These are phyloP conservation scores for Mongoloraphidia duomilia DNA, from an alignment of 2,888 invertebrate genomes.

Conservation along the genomic window DNA sequence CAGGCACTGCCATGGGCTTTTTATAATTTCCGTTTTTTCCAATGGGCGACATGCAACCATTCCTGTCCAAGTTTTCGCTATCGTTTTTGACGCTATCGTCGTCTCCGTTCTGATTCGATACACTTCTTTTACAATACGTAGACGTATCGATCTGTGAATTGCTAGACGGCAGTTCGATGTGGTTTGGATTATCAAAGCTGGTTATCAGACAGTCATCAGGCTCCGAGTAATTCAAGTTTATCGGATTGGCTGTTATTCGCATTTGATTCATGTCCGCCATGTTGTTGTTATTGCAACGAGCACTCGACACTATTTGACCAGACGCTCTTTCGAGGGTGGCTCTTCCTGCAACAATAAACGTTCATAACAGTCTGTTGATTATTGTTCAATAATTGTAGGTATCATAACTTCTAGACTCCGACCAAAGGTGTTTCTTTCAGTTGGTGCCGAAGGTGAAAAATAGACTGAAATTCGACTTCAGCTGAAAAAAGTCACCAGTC, in stretches of 20 bases:
- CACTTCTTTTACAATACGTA: constrained; percentile 55
- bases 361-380: not conserved
- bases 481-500: constrained; percentile 12
- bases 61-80: constrained; percentile 4
- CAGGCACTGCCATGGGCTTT: no score
- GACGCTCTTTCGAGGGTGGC: constrained; percentile 44
- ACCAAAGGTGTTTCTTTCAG: no score
- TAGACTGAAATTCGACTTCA: not conserved
- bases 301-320: constrained; percentile 18
- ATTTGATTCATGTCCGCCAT: constrained; percentile 38
- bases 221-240: constrained; percentile 53
- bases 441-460: no score
- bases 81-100: constrained; percentile 6
- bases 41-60: no score
- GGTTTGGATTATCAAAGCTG: constrained; percentile 62
- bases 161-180: constrained; percentile 48
- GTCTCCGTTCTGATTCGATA: constrained; percentile 16
- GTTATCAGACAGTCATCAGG: constrained; percentile 51
- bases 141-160: constrained; percentile 41
- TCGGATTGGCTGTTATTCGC: constrained; percentile 65
- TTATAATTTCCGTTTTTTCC: no score
- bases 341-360: constrained; percentile 29
- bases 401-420: no score
- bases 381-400: no score
- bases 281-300: constrained; percentile 19